phyloP scores from a whole-genome alignment of 2,888 invertebrate genomes.

The Lasioglossum figueresi region DNA sequence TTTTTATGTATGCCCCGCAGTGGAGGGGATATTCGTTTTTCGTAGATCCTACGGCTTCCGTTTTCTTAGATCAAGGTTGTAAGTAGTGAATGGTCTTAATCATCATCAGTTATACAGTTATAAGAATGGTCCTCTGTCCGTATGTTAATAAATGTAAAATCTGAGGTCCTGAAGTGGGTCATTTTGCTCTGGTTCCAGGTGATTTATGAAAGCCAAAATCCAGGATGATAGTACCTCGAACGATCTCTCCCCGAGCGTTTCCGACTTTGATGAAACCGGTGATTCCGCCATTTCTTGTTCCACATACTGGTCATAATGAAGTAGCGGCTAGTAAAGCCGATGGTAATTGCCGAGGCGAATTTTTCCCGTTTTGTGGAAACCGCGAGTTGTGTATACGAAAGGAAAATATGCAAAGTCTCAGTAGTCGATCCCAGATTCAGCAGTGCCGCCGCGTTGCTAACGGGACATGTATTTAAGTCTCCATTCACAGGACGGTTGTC shows the following conservation, averaged over 20 bases:
- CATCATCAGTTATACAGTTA: too few species aligned
- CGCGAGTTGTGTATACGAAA: neutral
- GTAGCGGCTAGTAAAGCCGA: conserved; percentile 9
- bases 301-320: conserved; percentile 39
- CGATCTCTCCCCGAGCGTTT: neutral
- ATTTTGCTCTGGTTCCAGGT: too few species aligned
- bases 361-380: neutral
- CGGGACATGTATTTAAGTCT: conserved; percentile 76
- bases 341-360: conserved; percentile 31
- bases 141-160: neutral
- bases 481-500: conserved; percentile 73
- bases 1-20: too few species aligned
- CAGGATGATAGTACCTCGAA: too few species aligned
- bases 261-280: conserved; percentile 19
- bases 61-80: too few species aligned
- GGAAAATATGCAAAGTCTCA: conserved; percentile 27
- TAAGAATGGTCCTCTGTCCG: too few species aligned
- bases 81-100: too few species aligned
- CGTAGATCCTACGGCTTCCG: too few species aligned
- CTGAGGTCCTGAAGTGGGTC: neutral
- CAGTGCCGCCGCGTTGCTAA: conserved; percentile 56
- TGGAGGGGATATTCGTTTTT: too few species aligned
- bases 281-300: conserved; percentile 39
- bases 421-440: conserved; percentile 41
- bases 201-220: too few species aligned